phyloP scores from a whole-genome alignment of 1,140 invertebrate genomes.

The Hycleus phaleratus region DNA sequence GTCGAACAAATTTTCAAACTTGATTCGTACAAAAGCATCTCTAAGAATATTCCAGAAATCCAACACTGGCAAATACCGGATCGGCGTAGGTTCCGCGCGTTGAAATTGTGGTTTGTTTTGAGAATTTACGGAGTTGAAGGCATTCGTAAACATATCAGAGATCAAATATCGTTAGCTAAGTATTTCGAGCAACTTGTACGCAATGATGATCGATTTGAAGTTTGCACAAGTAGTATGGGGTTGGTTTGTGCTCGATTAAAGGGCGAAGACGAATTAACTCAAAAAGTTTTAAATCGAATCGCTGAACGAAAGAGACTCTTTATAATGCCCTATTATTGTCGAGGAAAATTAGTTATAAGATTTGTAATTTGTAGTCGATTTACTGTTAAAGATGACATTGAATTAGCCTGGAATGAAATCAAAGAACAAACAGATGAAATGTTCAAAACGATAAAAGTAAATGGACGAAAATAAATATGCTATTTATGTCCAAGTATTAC shows the following conservation, averaged over 20 bases:
- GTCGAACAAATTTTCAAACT: constrained; percentile 83
- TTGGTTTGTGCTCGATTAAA: constrained; percentile 83
- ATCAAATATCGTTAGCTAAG: constrained; percentile 65
- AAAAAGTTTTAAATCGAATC: constrained; percentile 66
- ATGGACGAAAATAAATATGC: constrained; percentile 43
- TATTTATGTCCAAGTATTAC: neutral
- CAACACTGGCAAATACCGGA: constrained; percentile 93
- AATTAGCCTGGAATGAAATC: constrained; percentile 77
- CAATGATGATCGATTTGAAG: constrained; percentile 69
- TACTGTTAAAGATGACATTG: constrained; percentile 62
- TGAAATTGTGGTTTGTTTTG: constrained; percentile 94
- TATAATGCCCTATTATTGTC: constrained; percentile 67
- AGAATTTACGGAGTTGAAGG: constrained; percentile 75
- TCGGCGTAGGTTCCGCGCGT: constrained; percentile 79
- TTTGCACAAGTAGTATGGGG: constrained; percentile 56
- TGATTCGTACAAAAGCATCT: constrained; percentile 68
- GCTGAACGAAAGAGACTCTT: constrained; percentile 75
- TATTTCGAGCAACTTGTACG: constrained; percentile 65
- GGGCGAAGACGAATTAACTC: constrained; percentile 64
- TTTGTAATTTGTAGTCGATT: constrained; percentile 75
- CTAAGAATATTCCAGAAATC: constrained; percentile 60
- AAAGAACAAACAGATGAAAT: neutral
- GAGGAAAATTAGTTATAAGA: constrained; percentile 64
- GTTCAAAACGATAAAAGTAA: neutral
- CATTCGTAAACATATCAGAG: constrained; percentile 69